Conservation (phyloP, 2,888 invertebrate species). For the Leistus spinibarbis region DNA sequence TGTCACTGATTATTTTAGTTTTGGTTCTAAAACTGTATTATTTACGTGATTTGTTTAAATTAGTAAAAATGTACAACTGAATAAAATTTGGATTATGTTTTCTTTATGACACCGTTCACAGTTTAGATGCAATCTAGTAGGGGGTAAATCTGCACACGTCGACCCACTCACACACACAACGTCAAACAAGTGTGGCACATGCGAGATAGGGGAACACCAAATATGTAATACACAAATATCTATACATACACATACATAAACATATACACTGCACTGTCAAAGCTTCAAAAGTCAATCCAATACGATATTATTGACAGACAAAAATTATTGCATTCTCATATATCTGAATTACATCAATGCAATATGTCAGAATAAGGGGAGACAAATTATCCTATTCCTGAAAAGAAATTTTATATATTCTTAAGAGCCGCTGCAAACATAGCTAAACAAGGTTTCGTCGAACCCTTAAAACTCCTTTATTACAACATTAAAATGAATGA, state of each 20-base stretch:
- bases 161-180: not conserved
- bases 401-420: no score
- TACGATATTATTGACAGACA: not conserved
- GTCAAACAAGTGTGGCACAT: not conserved
- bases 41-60: not conserved
- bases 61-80: not conserved
- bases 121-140: not conserved
- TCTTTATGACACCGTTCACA: not conserved
- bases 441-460: no score
- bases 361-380: no score
- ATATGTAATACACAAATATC: not conserved
- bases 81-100: not conserved
- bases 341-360: no score
- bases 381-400: no score
- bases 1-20: no score
- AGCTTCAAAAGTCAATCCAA: not conserved
- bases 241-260: not conserved
- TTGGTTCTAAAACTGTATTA: no score
- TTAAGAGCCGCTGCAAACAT: no score
- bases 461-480: no score
- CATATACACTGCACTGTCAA: not conserved
- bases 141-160: not conserved
- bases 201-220: not conserved
- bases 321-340: no score
- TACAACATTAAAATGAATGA: no score